phyloP scores from a whole-genome alignment of 2,113 vertebrate species.

The Cisticola juncidis region DNA sequence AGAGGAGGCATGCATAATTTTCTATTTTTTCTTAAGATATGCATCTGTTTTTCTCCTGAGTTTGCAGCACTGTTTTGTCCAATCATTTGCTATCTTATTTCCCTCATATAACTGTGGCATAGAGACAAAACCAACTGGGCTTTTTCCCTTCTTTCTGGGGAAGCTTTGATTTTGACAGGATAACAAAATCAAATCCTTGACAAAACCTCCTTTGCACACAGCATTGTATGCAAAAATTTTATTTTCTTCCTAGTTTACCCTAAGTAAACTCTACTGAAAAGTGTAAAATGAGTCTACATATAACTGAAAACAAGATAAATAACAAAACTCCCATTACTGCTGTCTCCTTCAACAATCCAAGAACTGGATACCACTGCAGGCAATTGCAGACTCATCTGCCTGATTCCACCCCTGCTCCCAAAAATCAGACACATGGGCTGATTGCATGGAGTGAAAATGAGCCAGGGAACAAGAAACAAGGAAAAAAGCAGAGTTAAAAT shows the following conservation, averaged over 20 bases:
- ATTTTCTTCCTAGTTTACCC: background rate
- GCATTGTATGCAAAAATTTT: background rate
- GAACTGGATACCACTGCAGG: background rate
- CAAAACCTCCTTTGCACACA: background rate
- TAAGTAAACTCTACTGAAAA: background rate
- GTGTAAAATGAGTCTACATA: background rate
- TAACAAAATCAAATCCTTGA: constrained; percentile 8
- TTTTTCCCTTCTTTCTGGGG: background rate
- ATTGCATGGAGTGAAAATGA: background rate
- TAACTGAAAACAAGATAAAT: background rate
- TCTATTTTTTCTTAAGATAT: background rate
- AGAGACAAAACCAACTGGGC: background rate
- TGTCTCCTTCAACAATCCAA: background rate
- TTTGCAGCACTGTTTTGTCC: constrained; percentile 26
- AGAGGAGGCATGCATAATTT: constrained; percentile 24
- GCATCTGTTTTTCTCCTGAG: constrained; percentile 21
- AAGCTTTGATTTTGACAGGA: background rate
- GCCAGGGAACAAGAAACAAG: background rate
- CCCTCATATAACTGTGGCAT: background rate
- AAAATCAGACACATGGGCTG: background rate
- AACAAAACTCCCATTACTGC: background rate
- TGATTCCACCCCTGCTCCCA: background rate
- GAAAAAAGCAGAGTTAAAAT: background rate
- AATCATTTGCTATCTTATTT: background rate
- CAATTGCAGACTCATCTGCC: background rate